These are phyloP conservation scores for Zaprionus kolodkinae DNA, from an alignment of 1,140 invertebrate genomes.

Conservation along the genomic window DNA sequence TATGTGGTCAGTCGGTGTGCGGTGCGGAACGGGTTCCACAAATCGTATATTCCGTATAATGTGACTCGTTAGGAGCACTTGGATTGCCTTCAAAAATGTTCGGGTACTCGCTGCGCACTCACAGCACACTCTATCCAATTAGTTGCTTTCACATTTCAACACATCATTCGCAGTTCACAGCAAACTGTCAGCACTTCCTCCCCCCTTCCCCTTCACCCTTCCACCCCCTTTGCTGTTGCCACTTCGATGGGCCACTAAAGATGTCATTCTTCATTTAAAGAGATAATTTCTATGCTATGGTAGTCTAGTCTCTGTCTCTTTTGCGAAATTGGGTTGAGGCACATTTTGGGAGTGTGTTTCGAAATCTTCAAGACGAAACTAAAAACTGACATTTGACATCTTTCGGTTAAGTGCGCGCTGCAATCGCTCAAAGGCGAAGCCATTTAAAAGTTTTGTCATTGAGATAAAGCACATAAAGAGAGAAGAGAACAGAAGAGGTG, in stretches of 20 bases:
- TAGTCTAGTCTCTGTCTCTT: constrained; percentile 1
- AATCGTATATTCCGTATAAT: neutral
- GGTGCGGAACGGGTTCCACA: neutral
- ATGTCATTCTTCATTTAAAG: constrained; percentile 75
- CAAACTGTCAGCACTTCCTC: constrained; percentile 62
- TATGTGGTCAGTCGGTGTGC: constrained; percentile 1
- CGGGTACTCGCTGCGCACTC: neutral
- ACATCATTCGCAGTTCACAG: constrained; percentile 37
- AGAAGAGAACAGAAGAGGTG: constrained; percentile 3
- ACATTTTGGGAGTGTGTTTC: constrained; percentile 24
- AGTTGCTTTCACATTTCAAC: constrained; percentile 69
- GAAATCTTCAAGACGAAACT: constrained; percentile 29
- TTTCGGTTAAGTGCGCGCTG: constrained; percentile 66
- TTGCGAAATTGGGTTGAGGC: constrained; percentile 42
- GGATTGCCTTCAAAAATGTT: constrained; percentile 26
- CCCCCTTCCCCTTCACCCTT: neutral
- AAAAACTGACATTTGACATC: constrained; percentile 70
- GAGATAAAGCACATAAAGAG: constrained; percentile 22
- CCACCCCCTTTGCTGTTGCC: constrained; percentile 18
- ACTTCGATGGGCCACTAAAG: constrained; percentile 58
- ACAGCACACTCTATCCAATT: constrained; percentile 35
- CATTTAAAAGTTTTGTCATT: constrained; percentile 78
- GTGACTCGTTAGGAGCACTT: constrained; percentile 20
- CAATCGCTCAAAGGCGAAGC: constrained; percentile 68
- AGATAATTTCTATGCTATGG: constrained; percentile 67